Base-by-base conservation (phyloP, 2,888 invertebrate species). In the Smittia aterrima region DNA sequence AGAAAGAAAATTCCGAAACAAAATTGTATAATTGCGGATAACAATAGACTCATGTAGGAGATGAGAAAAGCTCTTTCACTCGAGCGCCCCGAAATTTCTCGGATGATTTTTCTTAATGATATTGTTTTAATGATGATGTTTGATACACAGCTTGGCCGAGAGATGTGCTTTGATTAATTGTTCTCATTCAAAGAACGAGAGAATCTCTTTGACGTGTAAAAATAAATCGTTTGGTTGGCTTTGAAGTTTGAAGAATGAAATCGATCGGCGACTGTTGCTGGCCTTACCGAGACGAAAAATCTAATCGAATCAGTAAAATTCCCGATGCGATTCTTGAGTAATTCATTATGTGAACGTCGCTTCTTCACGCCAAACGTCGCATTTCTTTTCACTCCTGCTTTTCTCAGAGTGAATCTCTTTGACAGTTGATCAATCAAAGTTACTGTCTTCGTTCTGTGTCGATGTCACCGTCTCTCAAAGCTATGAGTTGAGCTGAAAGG, bases 351-450 rank as follows among this genome's bases (percentile, higher is more conserved):
- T 67, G 27, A 22, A 25, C 53, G 67, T 67, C 47, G 40, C 70
- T 70, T 54, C 32, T 53, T 27, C n/a, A 70, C 54, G 53, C 70
- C 67, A 41, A 67, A 67, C 32, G 22, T 58, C 58, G 22, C 16
- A 58, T 58, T 58, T 20, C 22, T 58, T 18, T n/a, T 47, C 58
- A 58, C 58, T 58, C 47, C 40, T 38, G 38, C 9, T 38, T 38
- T 66, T 16, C 11, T 22, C 20, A 18, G 22, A 25, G n/a, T n/a
- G 16, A 9, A 53, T 54, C 47, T 20, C 18, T 20, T 25, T 74
- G 74, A 74, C 74, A 74, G 74, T 74, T 74, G 74, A 74, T 74
- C 74, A 74, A 74, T 74, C 74, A 74, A 74, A 74, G 74, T 74
- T 70, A 54, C 20, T 54, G 41, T 70, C 54, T 70, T 22, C 58